Evolutionary conservation across 1,140 invertebrate genomes (phyloP).

Genomic region (Apolygus lucorum): DNA sequence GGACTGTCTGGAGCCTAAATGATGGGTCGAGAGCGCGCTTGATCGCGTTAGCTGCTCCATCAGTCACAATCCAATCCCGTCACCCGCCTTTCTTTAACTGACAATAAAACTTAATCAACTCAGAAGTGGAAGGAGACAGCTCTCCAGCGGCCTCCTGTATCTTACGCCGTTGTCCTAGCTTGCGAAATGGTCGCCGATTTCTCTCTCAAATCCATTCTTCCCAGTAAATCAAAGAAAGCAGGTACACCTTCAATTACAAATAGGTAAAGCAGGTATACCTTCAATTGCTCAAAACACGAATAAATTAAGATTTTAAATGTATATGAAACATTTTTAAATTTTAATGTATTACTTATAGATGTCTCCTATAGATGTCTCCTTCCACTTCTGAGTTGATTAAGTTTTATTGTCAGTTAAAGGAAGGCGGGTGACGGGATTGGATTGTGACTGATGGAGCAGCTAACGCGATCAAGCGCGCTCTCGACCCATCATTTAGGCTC

Average conservation of each 20-base stretch:
- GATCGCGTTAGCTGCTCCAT: slow-evolving; percentile 14
- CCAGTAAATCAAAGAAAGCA: too few species aligned
- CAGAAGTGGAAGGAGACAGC: background rate
- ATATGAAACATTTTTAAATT: too few species aligned
- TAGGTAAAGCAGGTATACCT: too few species aligned
- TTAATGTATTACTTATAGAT: too few species aligned
- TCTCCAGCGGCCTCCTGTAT: background rate
- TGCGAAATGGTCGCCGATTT: too few species aligned
- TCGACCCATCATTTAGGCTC: background rate
- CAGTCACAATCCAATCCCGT: slow-evolving; percentile 7
- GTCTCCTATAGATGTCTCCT: slow-evolving; percentile 2
- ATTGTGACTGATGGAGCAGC: slow-evolving; percentile 14
- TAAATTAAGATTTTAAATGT: too few species aligned
- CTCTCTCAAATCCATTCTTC: too few species aligned
- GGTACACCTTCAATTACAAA: too few species aligned
- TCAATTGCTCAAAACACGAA: too few species aligned
- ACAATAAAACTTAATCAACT: slow-evolving; percentile 13
- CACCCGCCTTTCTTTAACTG: slow-evolving; percentile 1
- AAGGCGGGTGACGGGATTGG: background rate
- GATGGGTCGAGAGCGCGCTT: background rate
- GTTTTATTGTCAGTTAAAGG: slow-evolving; percentile 11
- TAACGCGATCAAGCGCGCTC: slow-evolving; percentile 4
- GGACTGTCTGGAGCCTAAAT: background rate
- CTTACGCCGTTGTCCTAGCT: too few species aligned
- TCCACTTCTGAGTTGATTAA: slow-evolving; percentile 1